Percentiles rank a stretch among this genome's conserved stretches.
Conservation (phyloP, 2,113 vertebrate genomes). For the Gymnobelideus leadbeateri region DNA sequence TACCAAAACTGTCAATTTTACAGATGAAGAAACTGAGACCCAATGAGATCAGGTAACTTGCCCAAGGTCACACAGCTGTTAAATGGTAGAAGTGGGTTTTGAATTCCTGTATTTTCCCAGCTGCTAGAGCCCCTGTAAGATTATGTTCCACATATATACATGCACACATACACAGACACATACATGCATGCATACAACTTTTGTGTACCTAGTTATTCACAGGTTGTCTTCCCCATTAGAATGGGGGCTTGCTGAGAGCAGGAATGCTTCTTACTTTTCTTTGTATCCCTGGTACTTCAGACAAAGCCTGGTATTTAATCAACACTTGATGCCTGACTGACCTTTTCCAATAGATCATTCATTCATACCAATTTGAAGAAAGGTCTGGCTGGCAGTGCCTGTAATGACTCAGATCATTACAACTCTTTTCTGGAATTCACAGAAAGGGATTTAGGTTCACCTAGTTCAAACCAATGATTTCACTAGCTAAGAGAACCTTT, state of each 20-base stretch:
- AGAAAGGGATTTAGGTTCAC: neutral
- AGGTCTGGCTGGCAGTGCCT: neutral
- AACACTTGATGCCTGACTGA: neutral
- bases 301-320: neutral
- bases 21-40: neutral
- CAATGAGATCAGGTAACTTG: neutral
- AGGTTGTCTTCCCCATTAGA: neutral
- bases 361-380: neutral
- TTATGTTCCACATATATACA: neutral
- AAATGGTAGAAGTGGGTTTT: neutral
- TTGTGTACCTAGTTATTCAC: neutral
- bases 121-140: neutral
- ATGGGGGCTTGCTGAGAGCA: neutral
- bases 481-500: neutral
- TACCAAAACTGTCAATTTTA: neutral
- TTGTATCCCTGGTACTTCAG: neutral
- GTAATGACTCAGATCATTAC: neutral
- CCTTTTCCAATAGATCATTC: neutral
- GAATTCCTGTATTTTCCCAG: neutral
- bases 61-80: neutral
- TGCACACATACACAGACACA: too few relatives aligned
- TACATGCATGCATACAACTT: neutral
- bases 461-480: neutral
- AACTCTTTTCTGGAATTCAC: neutral
- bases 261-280: neutral